Evolutionary conservation across 2,113 vertebrate genomes (phyloP).

Genomic region (Hydrolagus affinis): DNA sequence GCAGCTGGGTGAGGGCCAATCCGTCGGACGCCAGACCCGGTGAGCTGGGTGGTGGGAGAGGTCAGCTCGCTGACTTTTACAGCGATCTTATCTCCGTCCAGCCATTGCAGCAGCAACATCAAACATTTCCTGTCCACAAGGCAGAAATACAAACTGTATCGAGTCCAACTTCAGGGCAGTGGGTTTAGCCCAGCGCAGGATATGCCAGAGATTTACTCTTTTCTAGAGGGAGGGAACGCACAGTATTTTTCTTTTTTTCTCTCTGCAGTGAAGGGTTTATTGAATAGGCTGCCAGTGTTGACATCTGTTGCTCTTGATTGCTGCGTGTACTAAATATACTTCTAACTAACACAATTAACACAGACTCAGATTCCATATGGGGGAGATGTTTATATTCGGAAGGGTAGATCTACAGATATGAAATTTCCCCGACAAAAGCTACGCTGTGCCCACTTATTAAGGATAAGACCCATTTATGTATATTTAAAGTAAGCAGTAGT

Average conservation of each 20-base stretch:
- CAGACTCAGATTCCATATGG: background rate
- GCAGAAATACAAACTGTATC: slow-evolving; percentile 20
- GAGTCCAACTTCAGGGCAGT: slow-evolving; percentile 20
- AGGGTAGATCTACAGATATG: background rate
- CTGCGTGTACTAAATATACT: background rate
- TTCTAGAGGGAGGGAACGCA: slow-evolving; percentile 18
- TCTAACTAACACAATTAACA: background rate
- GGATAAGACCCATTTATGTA: too few relatives aligned
- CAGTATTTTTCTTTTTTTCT: background rate
- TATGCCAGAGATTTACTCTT: slow-evolving; percentile 18
- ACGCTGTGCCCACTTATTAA: background rate
- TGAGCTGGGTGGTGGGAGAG: slow-evolving; percentile 39
- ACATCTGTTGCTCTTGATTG: background rate
- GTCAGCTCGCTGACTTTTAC: slow-evolving; percentile 37
- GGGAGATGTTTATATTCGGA: background rate
- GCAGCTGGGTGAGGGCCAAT: slow-evolving; percentile 39
- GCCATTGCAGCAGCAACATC: slow-evolving; percentile 46
- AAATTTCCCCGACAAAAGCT: background rate
- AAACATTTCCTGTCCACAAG: slow-evolving; percentile 40
- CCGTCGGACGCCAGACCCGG: slow-evolving; percentile 40
- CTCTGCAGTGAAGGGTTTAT: background rate
- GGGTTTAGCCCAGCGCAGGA: slow-evolving; percentile 23
- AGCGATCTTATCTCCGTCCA: slow-evolving; percentile 46
- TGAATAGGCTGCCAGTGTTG: background rate
- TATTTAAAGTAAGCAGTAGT: too few relatives aligned